Percentiles rank a stretch among this genome's conserved stretches.
These are phyloP conservation scores for Ia io DNA, from an alignment of 2,113 vertebrate species.

Conservation along the genomic window DNA sequence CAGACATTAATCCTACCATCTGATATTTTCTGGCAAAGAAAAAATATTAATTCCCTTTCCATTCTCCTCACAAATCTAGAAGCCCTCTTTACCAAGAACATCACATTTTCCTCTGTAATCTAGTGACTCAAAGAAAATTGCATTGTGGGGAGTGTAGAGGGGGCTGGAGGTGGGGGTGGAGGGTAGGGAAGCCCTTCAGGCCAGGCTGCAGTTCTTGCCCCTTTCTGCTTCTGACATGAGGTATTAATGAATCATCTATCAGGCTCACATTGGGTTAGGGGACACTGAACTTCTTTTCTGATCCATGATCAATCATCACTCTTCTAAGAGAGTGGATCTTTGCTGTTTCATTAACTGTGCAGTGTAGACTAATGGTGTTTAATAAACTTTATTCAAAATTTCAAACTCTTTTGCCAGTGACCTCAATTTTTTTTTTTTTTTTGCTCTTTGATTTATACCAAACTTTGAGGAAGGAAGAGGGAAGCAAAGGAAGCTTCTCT, in stretches of 20 bases:
- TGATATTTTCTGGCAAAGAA: constrained; percentile 43
- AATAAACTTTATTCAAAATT: constrained; percentile 77
- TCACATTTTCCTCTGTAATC: constrained; percentile 64
- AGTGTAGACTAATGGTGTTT: constrained; percentile 74
- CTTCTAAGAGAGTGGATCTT: constrained; percentile 70
- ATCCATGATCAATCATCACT: constrained; percentile 64
- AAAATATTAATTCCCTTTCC: constrained; percentile 52
- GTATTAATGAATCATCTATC: constrained; percentile 52
- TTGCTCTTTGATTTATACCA: constrained; percentile 49
- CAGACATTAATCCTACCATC: constrained; percentile 41
- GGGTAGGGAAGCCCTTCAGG: constrained; percentile 33
- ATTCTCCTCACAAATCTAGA: constrained; percentile 62
- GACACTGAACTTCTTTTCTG: constrained; percentile 59
- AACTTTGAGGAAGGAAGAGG: constrained; percentile 41
- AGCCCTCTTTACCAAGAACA: constrained; percentile 58
- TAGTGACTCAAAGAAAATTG: constrained; percentile 36
- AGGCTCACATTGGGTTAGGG: constrained; percentile 55
- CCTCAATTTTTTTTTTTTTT: constrained; percentile 63
- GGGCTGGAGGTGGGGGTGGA: neutral
- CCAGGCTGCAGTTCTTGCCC: constrained; percentile 55
- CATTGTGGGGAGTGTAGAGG: constrained; percentile 45
- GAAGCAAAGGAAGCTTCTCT: neutral
- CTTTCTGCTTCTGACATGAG: constrained; percentile 61
- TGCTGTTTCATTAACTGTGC: constrained; percentile 77
- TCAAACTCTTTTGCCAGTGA: constrained; percentile 68